Evolutionary conservation across 1,140 invertebrate species (phyloP).

Genomic region (Gryon sp.): DNA sequence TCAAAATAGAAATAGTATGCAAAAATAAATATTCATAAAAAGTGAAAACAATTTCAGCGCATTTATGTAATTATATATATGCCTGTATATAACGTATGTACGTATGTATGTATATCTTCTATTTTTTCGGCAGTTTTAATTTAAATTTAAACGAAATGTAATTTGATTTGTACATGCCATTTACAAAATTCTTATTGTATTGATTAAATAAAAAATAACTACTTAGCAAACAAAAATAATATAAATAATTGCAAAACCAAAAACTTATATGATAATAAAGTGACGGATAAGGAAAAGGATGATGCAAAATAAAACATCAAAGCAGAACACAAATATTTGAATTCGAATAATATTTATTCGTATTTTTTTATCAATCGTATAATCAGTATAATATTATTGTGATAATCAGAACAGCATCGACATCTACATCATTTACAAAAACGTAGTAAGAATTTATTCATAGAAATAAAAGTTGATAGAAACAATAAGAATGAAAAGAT

Average conservation of each 20-base stretch:
- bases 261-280: too few relatives aligned
- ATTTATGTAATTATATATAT: not conserved
- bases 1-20: too few relatives aligned
- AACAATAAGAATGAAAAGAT: constrained; percentile 30
- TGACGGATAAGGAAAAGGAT: constrained; percentile 52
- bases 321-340: constrained; percentile 61
- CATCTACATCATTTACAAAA: constrained; percentile 62
- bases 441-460: constrained; percentile 20
- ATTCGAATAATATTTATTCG: constrained; percentile 76
- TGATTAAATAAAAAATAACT: not conserved
- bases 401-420: constrained; percentile 75
- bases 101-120: constrained; percentile 2
- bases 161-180: too few relatives aligned
- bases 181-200: not conserved
- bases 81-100: not conserved
- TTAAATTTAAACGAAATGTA: too few relatives aligned
- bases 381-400: constrained; percentile 79
- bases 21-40: too few relatives aligned
- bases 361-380: constrained; percentile 79
- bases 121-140: too few relatives aligned
- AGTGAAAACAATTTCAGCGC: not conserved
- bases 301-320: constrained; percentile 54
- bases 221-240: not conserved
- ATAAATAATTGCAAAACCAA: constrained; percentile 8
- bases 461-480: constrained; percentile 10